A percentile compares a stretch with the other conserved stretches of the same genome.
These are phyloP conservation scores for Cyrtonyx montezumae DNA, from an alignment of 2,113 vertebrate species.

Conservation along the genomic window DNA sequence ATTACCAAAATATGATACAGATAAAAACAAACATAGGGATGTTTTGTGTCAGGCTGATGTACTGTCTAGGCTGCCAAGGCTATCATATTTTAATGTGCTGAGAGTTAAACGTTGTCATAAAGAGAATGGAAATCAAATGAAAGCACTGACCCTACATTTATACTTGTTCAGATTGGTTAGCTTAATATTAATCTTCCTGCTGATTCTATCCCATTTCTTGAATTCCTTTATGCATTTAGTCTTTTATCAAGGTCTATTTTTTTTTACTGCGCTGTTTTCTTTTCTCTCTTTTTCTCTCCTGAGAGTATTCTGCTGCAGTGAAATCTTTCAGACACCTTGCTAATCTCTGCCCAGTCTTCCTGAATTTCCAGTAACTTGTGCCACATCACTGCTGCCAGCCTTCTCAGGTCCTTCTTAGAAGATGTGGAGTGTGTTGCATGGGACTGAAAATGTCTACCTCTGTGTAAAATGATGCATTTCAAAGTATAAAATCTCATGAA, in stretches of 20 bases:
- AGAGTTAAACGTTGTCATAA: not conserved
- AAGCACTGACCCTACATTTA: not conserved
- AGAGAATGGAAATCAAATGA: not conserved
- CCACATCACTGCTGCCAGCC: not conserved
- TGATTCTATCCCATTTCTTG: not conserved
- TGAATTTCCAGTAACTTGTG: not conserved
- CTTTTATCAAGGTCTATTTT: not conserved
- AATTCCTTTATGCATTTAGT: not conserved
- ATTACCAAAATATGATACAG: not conserved
- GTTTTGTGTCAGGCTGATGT: not conserved
- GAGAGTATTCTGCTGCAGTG: not conserved
- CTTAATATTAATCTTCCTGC: not conserved
- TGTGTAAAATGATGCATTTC: not conserved
- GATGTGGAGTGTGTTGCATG: not conserved
- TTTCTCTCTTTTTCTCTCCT: not conserved
- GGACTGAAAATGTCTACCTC: not conserved
- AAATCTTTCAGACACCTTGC: not conserved
- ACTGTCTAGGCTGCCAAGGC: not conserved
- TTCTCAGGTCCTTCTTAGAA: not conserved
- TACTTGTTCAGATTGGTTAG: not conserved
- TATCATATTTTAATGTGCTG: not conserved
- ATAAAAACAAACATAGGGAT: conserved; percentile 33
- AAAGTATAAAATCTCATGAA: not conserved
- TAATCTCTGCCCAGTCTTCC: not conserved
- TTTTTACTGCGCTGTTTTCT: not conserved